These are phyloP conservation scores for Agapornis roseicollis DNA, from an alignment of 2,113 vertebrate genomes.

Conservation along the genomic window DNA sequence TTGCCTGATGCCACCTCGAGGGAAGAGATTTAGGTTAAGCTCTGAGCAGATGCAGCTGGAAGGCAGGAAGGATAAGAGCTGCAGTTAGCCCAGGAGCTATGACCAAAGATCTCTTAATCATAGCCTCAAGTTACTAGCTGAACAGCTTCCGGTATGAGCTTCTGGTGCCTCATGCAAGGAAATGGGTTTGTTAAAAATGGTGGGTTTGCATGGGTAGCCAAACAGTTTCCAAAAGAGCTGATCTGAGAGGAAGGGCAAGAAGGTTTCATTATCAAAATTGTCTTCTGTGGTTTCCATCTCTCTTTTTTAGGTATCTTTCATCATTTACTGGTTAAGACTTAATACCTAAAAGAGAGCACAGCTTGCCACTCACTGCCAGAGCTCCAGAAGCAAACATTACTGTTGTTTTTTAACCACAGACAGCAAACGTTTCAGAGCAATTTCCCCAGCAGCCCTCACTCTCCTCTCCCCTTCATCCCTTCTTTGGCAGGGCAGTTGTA, in stretches of 20 bases:
- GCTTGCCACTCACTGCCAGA: background rate
- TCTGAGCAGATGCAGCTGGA: background rate
- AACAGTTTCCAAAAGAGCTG: background rate
- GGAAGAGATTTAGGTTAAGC: background rate
- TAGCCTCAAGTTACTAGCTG: background rate
- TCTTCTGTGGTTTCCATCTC: background rate
- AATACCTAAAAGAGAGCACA: background rate
- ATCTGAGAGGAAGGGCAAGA: background rate
- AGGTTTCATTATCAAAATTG: slow-evolving; percentile 33
- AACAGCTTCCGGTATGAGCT: background rate
- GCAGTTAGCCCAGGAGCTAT: background rate
- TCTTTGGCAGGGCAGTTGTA: background rate
- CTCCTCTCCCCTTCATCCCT: background rate
- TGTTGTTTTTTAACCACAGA: background rate
- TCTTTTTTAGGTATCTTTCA: slow-evolving; percentile 17
- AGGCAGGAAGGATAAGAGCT: background rate
- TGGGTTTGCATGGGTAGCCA: background rate
- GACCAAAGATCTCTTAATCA: background rate
- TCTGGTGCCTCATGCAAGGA: background rate
- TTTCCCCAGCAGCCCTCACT: background rate
- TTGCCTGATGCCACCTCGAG: background rate
- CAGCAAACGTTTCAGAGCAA: background rate
- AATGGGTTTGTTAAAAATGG: background rate
- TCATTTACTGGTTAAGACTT: slow-evolving; percentile 12
- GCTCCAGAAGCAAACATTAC: background rate